Evolutionary conservation across 2,113 vertebrate species (phyloP).

Genomic region (Otis tarda): DNA sequence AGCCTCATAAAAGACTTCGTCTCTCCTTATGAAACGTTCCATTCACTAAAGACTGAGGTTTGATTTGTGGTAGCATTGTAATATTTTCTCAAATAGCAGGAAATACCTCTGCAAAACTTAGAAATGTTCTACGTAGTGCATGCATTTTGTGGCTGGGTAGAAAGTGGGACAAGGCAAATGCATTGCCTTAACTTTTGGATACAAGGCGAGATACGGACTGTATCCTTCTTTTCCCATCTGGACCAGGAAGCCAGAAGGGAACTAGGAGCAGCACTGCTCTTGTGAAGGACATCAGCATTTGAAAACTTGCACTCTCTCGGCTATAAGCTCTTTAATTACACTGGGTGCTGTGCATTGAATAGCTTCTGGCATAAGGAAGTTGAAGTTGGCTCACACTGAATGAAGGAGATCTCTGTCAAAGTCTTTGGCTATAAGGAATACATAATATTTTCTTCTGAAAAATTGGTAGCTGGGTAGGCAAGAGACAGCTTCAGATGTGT

Average conservation of each 20-base stretch:
- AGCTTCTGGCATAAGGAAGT: neutral
- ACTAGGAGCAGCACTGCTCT: neutral
- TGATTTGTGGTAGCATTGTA: neutral
- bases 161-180: neutral
- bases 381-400: neutral
- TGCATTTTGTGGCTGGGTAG: neutral
- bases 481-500: neutral
- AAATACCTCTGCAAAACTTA: neutral
- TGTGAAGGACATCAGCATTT: neutral
- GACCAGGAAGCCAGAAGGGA: neutral
- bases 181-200: neutral
- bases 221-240: neutral
- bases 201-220: neutral
- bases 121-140: rapidly evolving
- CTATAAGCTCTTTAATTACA: neutral
- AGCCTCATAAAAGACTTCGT: neutral
- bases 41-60: neutral
- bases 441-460: neutral
- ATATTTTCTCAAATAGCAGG: neutral
- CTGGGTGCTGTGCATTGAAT: neutral
- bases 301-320: neutral
- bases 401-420: neutral
- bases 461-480: neutral
- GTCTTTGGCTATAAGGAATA: neutral
- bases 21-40: neutral